Base-by-base conservation (phyloP, 2,888 invertebrate species). In the Euclidia mi region DNA sequence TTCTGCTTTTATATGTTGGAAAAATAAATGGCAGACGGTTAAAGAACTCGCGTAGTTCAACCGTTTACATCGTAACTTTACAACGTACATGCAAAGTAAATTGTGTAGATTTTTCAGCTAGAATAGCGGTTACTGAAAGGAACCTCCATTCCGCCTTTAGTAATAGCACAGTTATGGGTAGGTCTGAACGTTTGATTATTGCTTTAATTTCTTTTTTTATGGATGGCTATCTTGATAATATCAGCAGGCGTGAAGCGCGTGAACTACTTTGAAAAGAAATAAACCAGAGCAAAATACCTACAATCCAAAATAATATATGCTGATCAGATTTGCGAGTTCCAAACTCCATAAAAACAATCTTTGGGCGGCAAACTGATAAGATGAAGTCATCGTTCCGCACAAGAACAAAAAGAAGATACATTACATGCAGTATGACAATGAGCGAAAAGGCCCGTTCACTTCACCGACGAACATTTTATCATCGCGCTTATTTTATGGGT, bases 401-500 rank as follows among this genome's bases (percentile, higher is more conserved):
- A 9, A 7, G 11, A 15, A 41, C 6, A 34, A 47, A 52, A 52
- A 40, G 9, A 28, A 35, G 42, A 42, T 41, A 41, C 18, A 15
- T 32, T 40, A 45, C 28, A n/a, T n/a, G n/a, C n/a, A 35, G 17
- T 32, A 32, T 29, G 58, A 63, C 60, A 71, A 68, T 50, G 50
- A 63, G n/a, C 2, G 29, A 28, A 45, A 40, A 3, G 35, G 41
- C 42, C 32, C 50, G 20, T 42, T 12, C 56, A 44, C 67, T 42
- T 62, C 57, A 59, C 53, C 45, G 11, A n/a, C 15, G 56, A 56
- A 38, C 44, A 53, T 56, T 61, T 61, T 58, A 64, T 60, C 59
- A 53, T 41, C 41, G 38, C 37, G 48, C 50, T 66, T 73, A 73
- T 71, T 79, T 79, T 75, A 80, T 76, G 58, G 61, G 52, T 56